Evolutionary conservation across 30 jellyfish, hydroid and myxozoan species (phyloP).

Genomic region (Aurelia sp.): DNA sequence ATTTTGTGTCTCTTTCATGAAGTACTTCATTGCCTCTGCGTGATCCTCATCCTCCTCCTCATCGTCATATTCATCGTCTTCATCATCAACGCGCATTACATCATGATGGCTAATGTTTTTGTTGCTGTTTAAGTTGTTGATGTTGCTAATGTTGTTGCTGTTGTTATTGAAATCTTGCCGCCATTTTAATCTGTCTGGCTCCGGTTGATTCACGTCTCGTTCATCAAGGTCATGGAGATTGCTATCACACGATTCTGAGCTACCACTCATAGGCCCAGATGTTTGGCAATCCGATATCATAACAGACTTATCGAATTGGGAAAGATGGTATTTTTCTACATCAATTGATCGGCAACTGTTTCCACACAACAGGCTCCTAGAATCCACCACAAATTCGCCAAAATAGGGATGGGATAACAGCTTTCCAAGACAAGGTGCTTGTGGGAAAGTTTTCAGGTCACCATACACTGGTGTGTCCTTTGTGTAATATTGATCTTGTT

Average conservation of each 20-base stretch:
- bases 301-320: conserved; percentile 24
- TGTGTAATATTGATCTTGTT: background rate
- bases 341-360: conserved; percentile 19
- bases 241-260: conserved; percentile 11
- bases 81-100: conserved; percentile 6
- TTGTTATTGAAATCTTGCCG: conserved; percentile 36
- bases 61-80: conserved; percentile 21
- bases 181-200: background rate
- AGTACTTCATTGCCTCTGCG: conserved; percentile 10
- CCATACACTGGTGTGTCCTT: background rate
- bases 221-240: conserved; percentile 24
- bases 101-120: background rate
- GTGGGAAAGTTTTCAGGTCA: conserved; percentile 24
- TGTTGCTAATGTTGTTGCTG: conserved; percentile 6
- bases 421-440: conserved; percentile 48
- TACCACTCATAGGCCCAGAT: conserved; percentile 39
- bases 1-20: conserved; percentile 20
- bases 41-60: conserved; percentile 18
- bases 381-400: conserved; percentile 45
- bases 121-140: background rate
- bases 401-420: conserved; percentile 31
- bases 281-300: conserved; percentile 12
- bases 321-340: conserved; percentile 30
- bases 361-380: conserved; percentile 24
- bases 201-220: background rate